These are phyloP conservation scores for Brotogeris chrysoptera DNA, from an alignment of 2,797 vertebrate species.

Conservation along the genomic window DNA sequence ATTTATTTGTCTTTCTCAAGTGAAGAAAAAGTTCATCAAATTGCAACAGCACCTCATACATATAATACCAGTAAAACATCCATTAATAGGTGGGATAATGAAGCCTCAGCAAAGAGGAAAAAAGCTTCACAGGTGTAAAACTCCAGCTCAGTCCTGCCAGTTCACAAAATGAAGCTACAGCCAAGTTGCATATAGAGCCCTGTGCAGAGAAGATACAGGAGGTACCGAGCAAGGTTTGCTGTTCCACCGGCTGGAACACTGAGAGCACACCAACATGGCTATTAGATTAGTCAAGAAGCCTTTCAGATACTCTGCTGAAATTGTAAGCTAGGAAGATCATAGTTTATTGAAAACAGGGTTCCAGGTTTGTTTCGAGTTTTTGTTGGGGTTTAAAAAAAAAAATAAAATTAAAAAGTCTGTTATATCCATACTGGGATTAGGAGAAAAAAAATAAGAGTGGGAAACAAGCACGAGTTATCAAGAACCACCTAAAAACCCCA, in stretches of 20 bases:
- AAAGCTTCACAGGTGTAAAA: neutral
- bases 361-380: neutral
- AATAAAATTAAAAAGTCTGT: neutral
- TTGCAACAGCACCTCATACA: neutral
- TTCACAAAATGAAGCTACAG: neutral
- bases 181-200: neutral
- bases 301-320: neutral
- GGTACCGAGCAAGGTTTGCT: neutral
- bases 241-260: neutral
- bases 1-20: neutral
- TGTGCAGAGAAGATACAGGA: neutral
- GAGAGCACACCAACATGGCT: neutral
- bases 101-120: neutral
- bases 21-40: neutral
- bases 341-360: fast-evolving
- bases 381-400: neutral
- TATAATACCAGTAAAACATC: neutral
- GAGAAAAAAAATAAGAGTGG: neutral
- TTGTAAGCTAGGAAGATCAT: neutral
- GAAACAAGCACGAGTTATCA: neutral
- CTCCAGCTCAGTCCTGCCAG: neutral
- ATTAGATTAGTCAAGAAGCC: neutral
- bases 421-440: neutral
- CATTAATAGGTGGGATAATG: neutral
- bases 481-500: neutral